These are phyloP conservation scores for Uloborus plumipes DNA, from an alignment of 2,888 invertebrate genomes.

Conservation along the genomic window DNA sequence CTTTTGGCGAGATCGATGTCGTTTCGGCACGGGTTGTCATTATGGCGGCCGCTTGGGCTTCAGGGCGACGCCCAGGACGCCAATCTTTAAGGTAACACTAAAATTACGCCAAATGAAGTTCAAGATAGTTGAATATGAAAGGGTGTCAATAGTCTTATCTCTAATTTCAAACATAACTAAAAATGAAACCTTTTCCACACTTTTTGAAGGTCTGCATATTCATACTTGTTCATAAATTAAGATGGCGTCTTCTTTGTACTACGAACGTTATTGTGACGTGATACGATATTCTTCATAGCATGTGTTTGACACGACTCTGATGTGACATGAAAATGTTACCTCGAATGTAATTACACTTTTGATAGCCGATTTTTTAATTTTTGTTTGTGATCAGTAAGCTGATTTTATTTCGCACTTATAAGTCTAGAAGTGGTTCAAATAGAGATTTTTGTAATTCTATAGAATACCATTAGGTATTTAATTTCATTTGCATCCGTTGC, in stretches of 20 bases:
- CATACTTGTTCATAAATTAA: slow-evolving; percentile 17
- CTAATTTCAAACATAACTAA: background rate
- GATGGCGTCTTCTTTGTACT: slow-evolving; percentile 53
- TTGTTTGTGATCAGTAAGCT: too few species aligned
- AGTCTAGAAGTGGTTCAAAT: too few species aligned
- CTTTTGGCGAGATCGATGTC: slow-evolving; percentile 59
- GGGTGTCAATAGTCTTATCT: background rate
- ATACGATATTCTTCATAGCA: too few species aligned
- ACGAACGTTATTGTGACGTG: background rate
- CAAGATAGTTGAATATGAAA: slow-evolving; percentile 55
- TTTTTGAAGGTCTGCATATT: background rate
- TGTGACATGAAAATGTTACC: too few species aligned
- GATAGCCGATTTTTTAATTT: too few species aligned
- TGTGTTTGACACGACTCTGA: too few species aligned
- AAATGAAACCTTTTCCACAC: background rate
- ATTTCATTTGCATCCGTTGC: too few species aligned
- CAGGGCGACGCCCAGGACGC: slow-evolving; percentile 63
- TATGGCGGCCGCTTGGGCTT: slow-evolving; percentile 61
- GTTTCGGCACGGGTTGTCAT: slow-evolving; percentile 52
- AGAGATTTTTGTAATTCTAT: too few species aligned
- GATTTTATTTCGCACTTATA: too few species aligned
- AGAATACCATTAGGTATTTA: too few species aligned
- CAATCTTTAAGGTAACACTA: slow-evolving; percentile 64
- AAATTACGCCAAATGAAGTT: slow-evolving; percentile 64
- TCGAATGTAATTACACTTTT: too few species aligned